Conservation (phyloP, 2,113 vertebrate species). For the Haplochromis vanheusdeni region DNA sequence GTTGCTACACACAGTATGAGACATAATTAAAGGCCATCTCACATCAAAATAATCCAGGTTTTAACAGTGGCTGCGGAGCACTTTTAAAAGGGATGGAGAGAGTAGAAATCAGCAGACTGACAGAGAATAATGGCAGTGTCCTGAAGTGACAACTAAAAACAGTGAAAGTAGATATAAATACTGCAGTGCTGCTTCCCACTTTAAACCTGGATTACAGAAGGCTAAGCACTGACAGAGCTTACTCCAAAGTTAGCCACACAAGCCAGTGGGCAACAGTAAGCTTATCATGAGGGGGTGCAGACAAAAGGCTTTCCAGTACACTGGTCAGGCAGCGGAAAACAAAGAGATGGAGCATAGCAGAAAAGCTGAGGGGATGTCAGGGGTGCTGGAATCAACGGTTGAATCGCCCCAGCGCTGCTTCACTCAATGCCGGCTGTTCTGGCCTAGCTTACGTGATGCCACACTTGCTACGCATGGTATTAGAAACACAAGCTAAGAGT, state of each 20-base stretch:
- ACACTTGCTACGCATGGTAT: not conserved
- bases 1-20: not conserved
- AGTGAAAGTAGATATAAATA: slow-evolving; percentile 65
- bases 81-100: not conserved
- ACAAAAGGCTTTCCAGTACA: slow-evolving; percentile 41
- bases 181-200: slow-evolving; percentile 48
- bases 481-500: not conserved
- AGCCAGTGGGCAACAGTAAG: slow-evolving; percentile 54
- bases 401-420: not conserved
- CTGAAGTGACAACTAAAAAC: not conserved
- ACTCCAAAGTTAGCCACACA: slow-evolving; percentile 67
- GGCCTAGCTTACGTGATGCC: not conserved
- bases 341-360: slow-evolving; percentile 29
- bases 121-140: not conserved
- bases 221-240: slow-evolving; percentile 61
- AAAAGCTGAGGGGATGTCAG: not conserved
- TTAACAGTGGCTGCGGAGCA: not conserved
- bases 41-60: not conserved
- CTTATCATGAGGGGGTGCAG: slow-evolving; percentile 13
- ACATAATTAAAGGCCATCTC: not conserved
- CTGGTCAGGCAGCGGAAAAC: slow-evolving; percentile 19
- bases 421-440: not conserved
- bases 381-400: slow-evolving; percentile 20
- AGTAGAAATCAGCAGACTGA: not conserved
- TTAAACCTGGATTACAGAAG: slow-evolving; percentile 70